A percentile compares a stretch with the other conserved stretches of the same genome.
phyloP scores from a whole-genome alignment of 2,888 invertebrate species.

The Dicranocentrus wangi region DNA sequence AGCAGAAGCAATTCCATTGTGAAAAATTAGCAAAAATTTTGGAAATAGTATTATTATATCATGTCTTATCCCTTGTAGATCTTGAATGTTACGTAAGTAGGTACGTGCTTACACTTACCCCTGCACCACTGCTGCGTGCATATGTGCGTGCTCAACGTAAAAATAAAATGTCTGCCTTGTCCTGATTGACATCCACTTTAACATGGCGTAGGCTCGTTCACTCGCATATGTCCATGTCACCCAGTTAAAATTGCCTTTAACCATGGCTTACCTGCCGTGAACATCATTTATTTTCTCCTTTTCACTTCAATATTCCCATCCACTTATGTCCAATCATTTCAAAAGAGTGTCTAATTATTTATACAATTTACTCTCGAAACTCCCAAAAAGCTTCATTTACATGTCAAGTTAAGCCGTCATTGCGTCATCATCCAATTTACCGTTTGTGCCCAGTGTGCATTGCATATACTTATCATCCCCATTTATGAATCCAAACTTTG shows the following conservation, averaged over 20 bases:
- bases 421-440: neutral
- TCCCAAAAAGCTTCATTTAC: neutral
- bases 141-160: neutral
- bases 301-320: neutral
- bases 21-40: too few relatives aligned
- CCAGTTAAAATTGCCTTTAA: slow-evolving; percentile 16
- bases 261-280: slow-evolving; percentile 1
- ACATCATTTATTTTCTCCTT: slow-evolving; percentile 3
- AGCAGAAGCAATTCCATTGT: neutral
- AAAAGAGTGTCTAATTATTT: slow-evolving; percentile 17
- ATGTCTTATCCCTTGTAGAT: too few relatives aligned
- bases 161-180: neutral
- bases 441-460: neutral
- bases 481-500: neutral
- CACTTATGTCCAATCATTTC: neutral
- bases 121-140: too few relatives aligned
- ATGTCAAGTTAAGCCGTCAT: slow-evolving; percentile 7
- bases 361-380: neutral
- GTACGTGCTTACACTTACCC: too few relatives aligned
- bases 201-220: slow-evolving; percentile 18
- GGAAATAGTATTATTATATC: too few relatives aligned
- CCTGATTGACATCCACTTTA: slow-evolving; percentile 8
- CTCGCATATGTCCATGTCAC: neutral
- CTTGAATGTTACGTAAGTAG: too few relatives aligned
- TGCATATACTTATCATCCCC: neutral